A percentile compares a stretch with the other conserved stretches of the same genome.
phyloP scores from a whole-genome alignment of 1,140 invertebrate species.

The Drosophila watanabei region DNA sequence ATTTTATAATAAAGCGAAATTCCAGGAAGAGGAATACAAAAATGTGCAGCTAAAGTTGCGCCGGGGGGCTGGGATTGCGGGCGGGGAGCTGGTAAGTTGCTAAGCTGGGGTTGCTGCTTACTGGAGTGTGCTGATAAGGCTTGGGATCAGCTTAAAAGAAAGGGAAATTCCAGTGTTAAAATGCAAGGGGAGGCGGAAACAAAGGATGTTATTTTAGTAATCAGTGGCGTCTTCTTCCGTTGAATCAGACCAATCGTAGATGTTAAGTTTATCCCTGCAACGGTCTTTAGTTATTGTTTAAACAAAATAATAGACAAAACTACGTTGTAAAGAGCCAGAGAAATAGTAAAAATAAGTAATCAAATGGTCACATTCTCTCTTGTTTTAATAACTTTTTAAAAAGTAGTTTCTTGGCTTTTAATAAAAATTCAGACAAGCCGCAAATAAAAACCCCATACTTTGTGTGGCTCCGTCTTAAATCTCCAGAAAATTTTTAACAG shows the following conservation, averaged over 20 bases:
- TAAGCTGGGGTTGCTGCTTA: slow-evolving; percentile 34
- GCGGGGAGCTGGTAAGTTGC: slow-evolving; percentile 7
- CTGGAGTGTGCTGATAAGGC: slow-evolving; percentile 69
- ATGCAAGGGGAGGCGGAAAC: neutral
- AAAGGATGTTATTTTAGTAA: slow-evolving; percentile 27
- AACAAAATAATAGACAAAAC: too few species aligned
- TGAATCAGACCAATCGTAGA: neutral
- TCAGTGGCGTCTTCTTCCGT: slow-evolving; percentile 16
- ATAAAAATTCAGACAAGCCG: too few species aligned
- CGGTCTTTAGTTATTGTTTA: neutral
- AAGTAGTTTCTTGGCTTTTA: neutral
- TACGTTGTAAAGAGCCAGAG: neutral
- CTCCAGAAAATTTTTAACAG: too few species aligned
- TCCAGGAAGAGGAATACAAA: slow-evolving; percentile 46
- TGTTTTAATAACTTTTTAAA: neutral
- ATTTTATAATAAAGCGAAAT: slow-evolving; percentile 66
- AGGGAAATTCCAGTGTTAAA: slow-evolving; percentile 43
- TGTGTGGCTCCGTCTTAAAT: too few species aligned
- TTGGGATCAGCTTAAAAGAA: slow-evolving; percentile 46
- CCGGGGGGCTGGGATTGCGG: neutral
- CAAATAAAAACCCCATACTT: too few species aligned
- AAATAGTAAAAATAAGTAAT: neutral
- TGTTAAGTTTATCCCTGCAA: neutral
- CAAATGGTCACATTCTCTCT: neutral
- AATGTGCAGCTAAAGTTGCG: slow-evolving; percentile 45